Evolutionary conservation across 1,140 invertebrate species (phyloP).

Genomic region (Steinernema khuongi): DNA sequence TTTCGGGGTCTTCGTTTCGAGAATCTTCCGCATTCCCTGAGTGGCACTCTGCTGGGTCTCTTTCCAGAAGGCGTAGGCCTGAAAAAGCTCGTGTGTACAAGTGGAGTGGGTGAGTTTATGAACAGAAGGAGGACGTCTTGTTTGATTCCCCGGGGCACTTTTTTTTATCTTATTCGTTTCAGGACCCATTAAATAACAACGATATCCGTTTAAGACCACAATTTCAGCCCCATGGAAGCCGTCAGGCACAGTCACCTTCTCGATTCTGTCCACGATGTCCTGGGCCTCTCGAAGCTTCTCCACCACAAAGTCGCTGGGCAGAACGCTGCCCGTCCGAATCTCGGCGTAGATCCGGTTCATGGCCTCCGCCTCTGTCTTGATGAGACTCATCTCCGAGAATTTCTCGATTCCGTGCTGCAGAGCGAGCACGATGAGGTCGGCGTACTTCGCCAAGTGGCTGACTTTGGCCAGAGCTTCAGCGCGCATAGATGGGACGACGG

Average conservation of each 20-base stretch:
- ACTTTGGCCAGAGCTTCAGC: conserved; percentile 6
- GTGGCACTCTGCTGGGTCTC: not conserved
- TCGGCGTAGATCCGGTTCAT: not conserved
- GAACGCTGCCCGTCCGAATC: not conserved
- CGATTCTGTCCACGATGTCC: not conserved
- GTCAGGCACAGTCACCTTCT: not conserved
- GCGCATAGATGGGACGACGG: not conserved
- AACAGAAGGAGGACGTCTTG: too few relatives aligned
- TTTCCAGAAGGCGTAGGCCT: conserved; percentile 6
- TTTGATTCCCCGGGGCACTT: too few relatives aligned
- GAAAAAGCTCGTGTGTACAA: not conserved
- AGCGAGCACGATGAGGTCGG: not conserved
- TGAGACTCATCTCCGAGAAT: not conserved
- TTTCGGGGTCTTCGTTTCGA: not conserved
- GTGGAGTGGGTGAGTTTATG: too few relatives aligned
- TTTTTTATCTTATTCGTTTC: too few relatives aligned
- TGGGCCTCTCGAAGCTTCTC: not conserved
- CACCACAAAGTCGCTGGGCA: not conserved
- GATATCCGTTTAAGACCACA: too few relatives aligned
- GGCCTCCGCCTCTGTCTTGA: not conserved
- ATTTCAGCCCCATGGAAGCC: not conserved
- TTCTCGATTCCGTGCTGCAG: conserved; percentile 1
- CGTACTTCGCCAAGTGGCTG: not conserved
- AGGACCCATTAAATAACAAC: too few relatives aligned
- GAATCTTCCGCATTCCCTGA: not conserved